Evolutionary conservation across 2,113 vertebrate species (phyloP).

Genomic region (Willisornis vidua): DNA sequence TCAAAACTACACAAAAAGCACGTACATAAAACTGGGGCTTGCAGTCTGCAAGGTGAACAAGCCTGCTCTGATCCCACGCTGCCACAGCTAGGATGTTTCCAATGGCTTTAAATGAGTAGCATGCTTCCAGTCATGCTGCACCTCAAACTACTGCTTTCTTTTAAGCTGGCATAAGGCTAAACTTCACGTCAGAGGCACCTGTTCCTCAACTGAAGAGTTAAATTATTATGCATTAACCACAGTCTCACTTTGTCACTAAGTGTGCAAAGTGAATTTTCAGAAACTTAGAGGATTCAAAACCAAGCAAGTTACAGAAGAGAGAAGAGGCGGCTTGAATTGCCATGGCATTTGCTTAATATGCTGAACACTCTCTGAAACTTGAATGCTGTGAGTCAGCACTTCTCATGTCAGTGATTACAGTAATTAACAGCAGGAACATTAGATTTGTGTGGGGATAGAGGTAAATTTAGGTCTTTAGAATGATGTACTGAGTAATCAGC

Average conservation of each 20-base stretch:
- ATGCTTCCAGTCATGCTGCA: neutral
- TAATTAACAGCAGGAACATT: constrained; percentile 66
- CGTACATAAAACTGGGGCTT: neutral
- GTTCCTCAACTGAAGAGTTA: neutral
- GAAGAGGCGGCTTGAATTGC: constrained; percentile 27
- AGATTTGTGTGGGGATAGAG: constrained; percentile 34
- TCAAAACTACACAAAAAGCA: neutral
- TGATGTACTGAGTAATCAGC: constrained; percentile 42
- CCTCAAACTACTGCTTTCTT: neutral
- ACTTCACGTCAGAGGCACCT: neutral
- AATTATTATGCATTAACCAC: neutral
- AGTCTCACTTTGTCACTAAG: neutral
- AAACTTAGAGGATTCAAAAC: constrained; percentile 1
- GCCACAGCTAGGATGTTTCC: neutral
- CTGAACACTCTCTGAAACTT: constrained; percentile 41
- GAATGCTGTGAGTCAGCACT: constrained; percentile 60
- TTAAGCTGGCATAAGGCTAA: neutral
- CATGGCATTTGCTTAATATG: constrained; percentile 23
- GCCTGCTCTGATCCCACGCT: neutral
- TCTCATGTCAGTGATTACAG: constrained; percentile 59
- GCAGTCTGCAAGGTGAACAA: neutral
- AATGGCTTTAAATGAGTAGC: neutral
- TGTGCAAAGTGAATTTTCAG: neutral
- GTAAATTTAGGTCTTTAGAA: constrained; percentile 64
- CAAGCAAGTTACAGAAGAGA: constrained; percentile 1